A percentile compares a stretch with the other conserved stretches of the same genome.
phyloP scores from a whole-genome alignment of 2,888 invertebrate species.

The Lypha dubia region DNA sequence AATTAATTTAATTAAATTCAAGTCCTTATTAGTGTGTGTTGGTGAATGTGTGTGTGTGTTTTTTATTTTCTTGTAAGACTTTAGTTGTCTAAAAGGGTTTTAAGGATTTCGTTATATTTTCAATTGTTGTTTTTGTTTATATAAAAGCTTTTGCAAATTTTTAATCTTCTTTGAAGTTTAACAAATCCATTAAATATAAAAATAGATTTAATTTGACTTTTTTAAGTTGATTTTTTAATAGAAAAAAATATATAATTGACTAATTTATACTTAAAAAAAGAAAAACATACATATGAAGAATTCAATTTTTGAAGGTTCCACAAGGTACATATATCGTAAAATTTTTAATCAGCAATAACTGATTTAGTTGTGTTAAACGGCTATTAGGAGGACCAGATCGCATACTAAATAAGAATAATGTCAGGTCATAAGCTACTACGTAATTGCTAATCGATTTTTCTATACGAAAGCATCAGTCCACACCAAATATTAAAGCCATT shows the following conservation, averaged over 20 bases:
- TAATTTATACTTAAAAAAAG: no score
- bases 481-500: no score
- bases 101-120: neutral
- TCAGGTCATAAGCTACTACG: no score
- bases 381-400: no score
- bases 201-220: neutral
- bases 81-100: neutral
- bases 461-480: no score
- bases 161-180: neutral
- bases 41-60: neutral
- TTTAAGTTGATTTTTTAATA: neutral
- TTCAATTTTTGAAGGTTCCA: no score
- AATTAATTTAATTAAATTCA: slow-evolving; percentile 37
- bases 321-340: no score
- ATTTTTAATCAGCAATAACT: no score
- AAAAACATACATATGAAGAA: no score
- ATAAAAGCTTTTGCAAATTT: neutral
- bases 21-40: neutral
- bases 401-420: no score
- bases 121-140: neutral
- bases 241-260: neutral
- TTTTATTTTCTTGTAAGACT: neutral
- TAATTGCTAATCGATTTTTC: no score
- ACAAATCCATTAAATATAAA: neutral
- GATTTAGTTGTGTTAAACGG: no score